phyloP scores from a whole-genome alignment of 2,113 vertebrate species.

The Corapipo altera region DNA sequence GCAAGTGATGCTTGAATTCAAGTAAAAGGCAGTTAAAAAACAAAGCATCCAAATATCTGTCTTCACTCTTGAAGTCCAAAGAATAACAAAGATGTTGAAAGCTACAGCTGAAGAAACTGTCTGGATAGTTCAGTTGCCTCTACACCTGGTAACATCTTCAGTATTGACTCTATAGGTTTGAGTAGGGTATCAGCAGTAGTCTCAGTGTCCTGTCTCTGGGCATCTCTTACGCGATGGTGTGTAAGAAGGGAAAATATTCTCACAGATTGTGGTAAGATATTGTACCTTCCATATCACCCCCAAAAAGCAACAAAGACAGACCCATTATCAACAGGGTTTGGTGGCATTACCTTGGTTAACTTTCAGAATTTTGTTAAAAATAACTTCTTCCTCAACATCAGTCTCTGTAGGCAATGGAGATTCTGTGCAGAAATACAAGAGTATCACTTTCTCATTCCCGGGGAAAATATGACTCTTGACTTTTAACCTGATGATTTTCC shows the following conservation, averaged over 20 bases:
- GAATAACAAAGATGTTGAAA: background rate
- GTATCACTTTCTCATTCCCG: background rate
- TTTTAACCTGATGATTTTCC: background rate
- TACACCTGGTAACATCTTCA: background rate
- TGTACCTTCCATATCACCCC: background rate
- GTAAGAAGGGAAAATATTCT: background rate
- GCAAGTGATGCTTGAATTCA: fast-evolving
- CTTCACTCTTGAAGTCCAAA: background rate
- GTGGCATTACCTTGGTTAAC: conserved; percentile 45
- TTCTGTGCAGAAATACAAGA: conserved; percentile 25
- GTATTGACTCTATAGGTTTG: background rate
- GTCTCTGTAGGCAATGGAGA: background rate
- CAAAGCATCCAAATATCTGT: background rate
- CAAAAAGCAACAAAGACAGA: background rate
- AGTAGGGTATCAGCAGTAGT: background rate
- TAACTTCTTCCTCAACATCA: background rate
- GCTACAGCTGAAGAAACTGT: background rate
- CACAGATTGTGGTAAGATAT: background rate
- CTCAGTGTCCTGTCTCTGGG: background rate
- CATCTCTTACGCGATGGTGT: background rate
- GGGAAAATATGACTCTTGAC: background rate
- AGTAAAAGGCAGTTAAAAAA: background rate
- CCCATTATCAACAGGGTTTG: background rate
- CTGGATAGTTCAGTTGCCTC: background rate
- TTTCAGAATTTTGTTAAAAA: conserved; percentile 56